Base-by-base conservation (phyloP, 2,888 invertebrate species). In the Agrypnus murinus region DNA sequence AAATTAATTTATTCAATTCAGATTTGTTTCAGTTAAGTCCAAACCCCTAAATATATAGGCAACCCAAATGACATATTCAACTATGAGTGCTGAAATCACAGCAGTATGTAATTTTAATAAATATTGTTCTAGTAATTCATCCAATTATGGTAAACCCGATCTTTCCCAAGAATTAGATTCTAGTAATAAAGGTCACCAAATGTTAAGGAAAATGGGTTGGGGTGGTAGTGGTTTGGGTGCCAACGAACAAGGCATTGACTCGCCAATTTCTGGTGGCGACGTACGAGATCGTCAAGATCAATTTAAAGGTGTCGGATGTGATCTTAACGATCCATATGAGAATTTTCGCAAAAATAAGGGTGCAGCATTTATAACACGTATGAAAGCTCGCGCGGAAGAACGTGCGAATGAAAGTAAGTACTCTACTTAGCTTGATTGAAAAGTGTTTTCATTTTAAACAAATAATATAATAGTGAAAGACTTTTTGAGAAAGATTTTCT, bases 171-270 rank as follows among this genome's bases (percentile, higher is more conserved):
- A 92, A 74, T 87, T 95, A 69, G 96, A 97, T 82, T 91, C 95
- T 68, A 92, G 92, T 72, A 99, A 99, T 86, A 98, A 97, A 84
- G 99, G 99, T 0, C 99, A 99, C 86, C 97, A 98, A 87, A 90
- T 99, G 87, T 89, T 99, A 72, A 94, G 93, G 86, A 97, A 97
- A 88, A 99, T 99, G 98, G 99, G 98, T 2, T 99, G 99, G 99
- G 92, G 94, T 71, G 98, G 98, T 40, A 92, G 92, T 43, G 99
- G 99, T 7, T 88, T 99, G 8, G 99, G 99, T 14, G 94, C 95
- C 0, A 92, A 96, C 69, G 98, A 97, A 74, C 97, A 98, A 85
- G 99, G 99, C 71, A 98, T 97, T 73, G 95, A 96, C 71, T 93
- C 97, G 76, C 98, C 98, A 0, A 96, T 99, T 77, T 92, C 94